These are phyloP conservation scores for Ridgeia piscesae DNA, from an alignment of 1,140 invertebrate genomes.

Conservation along the genomic window DNA sequence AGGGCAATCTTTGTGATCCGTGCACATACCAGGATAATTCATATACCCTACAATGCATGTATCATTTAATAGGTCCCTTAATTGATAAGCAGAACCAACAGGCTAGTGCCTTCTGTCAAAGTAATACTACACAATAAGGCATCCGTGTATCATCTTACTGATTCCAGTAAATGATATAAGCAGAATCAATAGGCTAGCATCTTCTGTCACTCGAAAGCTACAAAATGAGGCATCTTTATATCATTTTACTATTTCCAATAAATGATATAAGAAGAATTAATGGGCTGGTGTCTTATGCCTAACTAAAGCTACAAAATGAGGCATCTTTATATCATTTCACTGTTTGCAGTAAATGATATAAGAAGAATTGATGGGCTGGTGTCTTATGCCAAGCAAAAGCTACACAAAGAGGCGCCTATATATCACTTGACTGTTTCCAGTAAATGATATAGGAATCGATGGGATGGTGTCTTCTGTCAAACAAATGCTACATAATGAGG, in stretches of 20 bases:
- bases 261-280: neutral
- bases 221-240: neutral
- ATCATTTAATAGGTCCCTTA: no score
- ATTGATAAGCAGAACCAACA: no score
- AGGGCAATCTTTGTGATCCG: no score
- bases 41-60: no score
- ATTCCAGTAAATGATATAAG: constrained; percentile 6
- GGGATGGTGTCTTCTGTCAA: neutral
- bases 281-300: neutral
- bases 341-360: neutral
- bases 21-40: no score
- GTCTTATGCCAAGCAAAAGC: no score
- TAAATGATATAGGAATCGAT: neutral
- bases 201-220: no score
- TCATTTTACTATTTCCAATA: neutral
- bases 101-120: no score
- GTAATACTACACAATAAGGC: no score
- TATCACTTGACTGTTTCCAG: neutral
- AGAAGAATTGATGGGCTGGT: neutral
- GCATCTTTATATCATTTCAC: neutral
- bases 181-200: neutral
- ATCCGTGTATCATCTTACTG: no score
- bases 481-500: neutral
- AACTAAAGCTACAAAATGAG: neutral
- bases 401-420: neutral